Base-by-base conservation (phyloP, 1,140 invertebrate genomes). In the Chrysoperla carnea region DNA sequence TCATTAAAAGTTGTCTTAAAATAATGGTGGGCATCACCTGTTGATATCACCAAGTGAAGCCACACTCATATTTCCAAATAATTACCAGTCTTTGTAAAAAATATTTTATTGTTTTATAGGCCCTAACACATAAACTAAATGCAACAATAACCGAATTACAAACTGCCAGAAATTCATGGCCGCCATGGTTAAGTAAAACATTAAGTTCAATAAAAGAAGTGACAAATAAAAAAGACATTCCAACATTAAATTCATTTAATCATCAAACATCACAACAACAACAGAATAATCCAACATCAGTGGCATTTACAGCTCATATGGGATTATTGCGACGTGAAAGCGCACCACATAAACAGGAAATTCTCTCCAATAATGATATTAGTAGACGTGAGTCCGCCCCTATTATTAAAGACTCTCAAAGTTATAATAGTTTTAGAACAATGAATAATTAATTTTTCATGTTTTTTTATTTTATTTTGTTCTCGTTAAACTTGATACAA, bases 171-270 rank as follows among this genome's bases (percentile, higher is more conserved):
- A 81, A 81, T 42, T 74, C 74, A 23, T 83, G 81, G 69, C 74
- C 81, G 4, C 81, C 84, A 1, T 94, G 90, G 91, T 70, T 93
- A 9, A 84, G 85, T 39, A 91, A 91, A 63, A 93, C 89, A 0
- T 64, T 90, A 27, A 59, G 44, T 38, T 61, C 59, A n/a, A 59
- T 61, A 17, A 61, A 59, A 46, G 59, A 61, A 46, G 57, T 56
- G 13, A 52, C 58, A 14, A 60, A 60, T 37, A 59, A 60, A 43
- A 60, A 60, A 39, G 58, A 60, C 43, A 57, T 60, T 38, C 39
- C 51, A 1, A 47, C 46, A 38, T 50, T 56, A 11, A 29, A 41
- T 17, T 13, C 11, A 6, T n/a, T 33, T 11, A 41, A 33, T 41
- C 6, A 12, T 4, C 27, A 29, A 6, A 2, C 8, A 7, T 31